Base-by-base conservation (phyloP, 2,113 vertebrate species). In the Amphiprion percula region DNA sequence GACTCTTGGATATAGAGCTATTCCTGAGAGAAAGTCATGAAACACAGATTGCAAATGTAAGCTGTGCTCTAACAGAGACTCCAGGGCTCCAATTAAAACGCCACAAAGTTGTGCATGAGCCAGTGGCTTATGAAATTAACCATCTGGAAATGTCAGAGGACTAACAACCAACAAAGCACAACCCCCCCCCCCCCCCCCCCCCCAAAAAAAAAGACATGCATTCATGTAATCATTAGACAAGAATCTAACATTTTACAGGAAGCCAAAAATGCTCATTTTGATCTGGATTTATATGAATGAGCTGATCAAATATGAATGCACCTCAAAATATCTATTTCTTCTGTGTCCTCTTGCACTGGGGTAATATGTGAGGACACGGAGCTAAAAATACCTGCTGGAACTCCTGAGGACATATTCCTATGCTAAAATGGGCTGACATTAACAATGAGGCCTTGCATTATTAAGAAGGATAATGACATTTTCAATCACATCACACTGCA, bases 11-110 rank as follows among this genome's bases (percentile, higher is more conserved):
- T 54, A 16, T 49, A 21, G 41, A 65, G 21, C 78, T 53, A 19
- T 54, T 30, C 62, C 24, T 30, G 30, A 47, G 30, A 74, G 54
- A 83, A 68, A 49, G 24, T 46, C 46, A 52, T 39, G 12, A 74
- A 56, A 68, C 33, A 59, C 68, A 62, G 69, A 60, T 17, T 24
- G 24, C 55, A 74, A 68, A 79, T 73, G 70, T 73, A 56, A 37
- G 19, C 44, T 16, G 21, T 46, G 5, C 50, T 62, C 50, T 63
- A 67, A 76, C 83, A 11, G 60, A 16, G 80, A 82, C 75, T 77
- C 80, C 71, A 55, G 75, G 81, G 78, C 65, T 79, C 68, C 80
- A 88, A 86, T 84, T 86, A 87, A 71, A 86, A 71, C 73, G 58
- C 21, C 50, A 12, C 39, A 77, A 28, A 53, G 58, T 44, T 60